Conservation (phyloP, 1,140 invertebrate species). For the Drosophila bifasciata region DNA sequence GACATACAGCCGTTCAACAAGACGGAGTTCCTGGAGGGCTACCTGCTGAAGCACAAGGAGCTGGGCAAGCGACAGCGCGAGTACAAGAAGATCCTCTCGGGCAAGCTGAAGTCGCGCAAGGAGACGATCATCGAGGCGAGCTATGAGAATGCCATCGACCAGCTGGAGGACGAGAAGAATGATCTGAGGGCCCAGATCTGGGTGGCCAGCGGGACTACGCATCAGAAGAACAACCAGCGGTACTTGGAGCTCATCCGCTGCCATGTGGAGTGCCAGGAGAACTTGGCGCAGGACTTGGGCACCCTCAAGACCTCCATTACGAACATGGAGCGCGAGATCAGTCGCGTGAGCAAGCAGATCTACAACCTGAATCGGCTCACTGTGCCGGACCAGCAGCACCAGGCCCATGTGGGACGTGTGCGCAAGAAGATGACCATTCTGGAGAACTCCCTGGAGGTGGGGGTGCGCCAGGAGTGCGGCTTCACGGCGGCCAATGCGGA, state of each 20-base stretch:
- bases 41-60: constrained; percentile 71
- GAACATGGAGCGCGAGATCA: constrained; percentile 69
- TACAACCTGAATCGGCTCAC: constrained; percentile 65
- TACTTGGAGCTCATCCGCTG: constrained; percentile 57
- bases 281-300: constrained; percentile 58
- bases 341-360: constrained; percentile 65
- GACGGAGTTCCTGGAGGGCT: constrained; percentile 61
- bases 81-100: constrained; percentile 74
- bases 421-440: constrained; percentile 64
- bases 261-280: constrained; percentile 75
- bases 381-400: constrained; percentile 67
- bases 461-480: constrained; percentile 66
- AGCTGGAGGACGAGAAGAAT: constrained; percentile 68
- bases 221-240: constrained; percentile 45
- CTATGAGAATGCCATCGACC: constrained; percentile 75
- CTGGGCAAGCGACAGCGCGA: constrained; percentile 74
- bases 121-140: constrained; percentile 76
- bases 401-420: constrained; percentile 48
- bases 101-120: constrained; percentile 67
- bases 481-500: constrained; percentile 66
- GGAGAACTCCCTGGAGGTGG: constrained; percentile 71
- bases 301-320: constrained; percentile 60
- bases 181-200: constrained; percentile 77
- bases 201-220: constrained; percentile 70
- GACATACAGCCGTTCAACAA: constrained; percentile 53